phyloP scores from a whole-genome alignment of 2,113 vertebrate genomes.

The Corynorhinus townsendii region DNA sequence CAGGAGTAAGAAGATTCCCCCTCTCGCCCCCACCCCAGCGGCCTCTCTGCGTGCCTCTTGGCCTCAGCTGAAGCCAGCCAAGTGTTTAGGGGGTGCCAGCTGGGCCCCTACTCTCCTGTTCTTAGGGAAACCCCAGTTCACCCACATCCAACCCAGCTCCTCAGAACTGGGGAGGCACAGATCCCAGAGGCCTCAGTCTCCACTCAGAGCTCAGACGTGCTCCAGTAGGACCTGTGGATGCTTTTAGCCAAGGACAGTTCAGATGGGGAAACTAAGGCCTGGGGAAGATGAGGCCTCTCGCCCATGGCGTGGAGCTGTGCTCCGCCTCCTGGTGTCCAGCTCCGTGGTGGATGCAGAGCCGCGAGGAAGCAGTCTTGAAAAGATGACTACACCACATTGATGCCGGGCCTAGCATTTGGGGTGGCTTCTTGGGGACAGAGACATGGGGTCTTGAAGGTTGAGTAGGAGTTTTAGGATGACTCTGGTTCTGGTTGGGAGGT shows the following conservation, averaged over 20 bases:
- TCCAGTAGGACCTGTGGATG: rapidly evolving
- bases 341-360: neutral
- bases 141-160: neutral
- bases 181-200: neutral
- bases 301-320: neutral
- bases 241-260: neutral
- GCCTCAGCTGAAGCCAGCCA: neutral
- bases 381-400: neutral
- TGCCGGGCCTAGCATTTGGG: neutral
- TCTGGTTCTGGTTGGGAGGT: neutral
- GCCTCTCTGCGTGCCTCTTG: neutral
- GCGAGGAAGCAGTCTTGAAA: neutral
- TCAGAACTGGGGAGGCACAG: neutral
- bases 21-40: neutral
- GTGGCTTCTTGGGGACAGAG: neutral
- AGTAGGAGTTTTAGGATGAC: neutral
- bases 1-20: slow-evolving; percentile 67
- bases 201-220: neutral
- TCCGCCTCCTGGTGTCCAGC: neutral
- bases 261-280: neutral
- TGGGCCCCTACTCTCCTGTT: slow-evolving; percentile 48
- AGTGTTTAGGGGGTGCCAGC: slow-evolving; percentile 46
- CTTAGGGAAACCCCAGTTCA: neutral
- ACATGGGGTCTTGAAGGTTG: neutral
- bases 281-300: neutral